Percentiles rank a stretch among this genome's conserved stretches.
phyloP scores from a whole-genome alignment of 2,797 vertebrate species.

The Propithecus deckenii region DNA sequence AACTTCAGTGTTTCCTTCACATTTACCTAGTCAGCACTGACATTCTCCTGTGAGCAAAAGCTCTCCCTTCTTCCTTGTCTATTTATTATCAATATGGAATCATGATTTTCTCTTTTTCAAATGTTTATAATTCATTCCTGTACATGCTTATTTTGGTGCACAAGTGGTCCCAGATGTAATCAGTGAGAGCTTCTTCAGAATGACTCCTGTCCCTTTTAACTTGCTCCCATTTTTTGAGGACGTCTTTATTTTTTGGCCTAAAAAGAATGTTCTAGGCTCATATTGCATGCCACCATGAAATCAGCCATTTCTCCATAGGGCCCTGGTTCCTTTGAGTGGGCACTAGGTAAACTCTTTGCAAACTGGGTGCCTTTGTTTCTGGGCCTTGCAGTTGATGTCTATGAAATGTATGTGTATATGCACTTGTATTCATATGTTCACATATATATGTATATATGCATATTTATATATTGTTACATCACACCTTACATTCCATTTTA shows the following conservation, averaged over 20 bases:
- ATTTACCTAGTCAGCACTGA: not conserved
- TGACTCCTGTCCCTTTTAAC: not conserved
- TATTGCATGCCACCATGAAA: not conserved
- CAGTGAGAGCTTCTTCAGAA: not conserved
- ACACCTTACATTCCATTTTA: not conserved
- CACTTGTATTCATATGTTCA: not conserved
- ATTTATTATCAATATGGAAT: not conserved
- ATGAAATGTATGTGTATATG: not conserved
- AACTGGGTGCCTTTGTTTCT: not conserved
- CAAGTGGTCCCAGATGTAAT: not conserved
- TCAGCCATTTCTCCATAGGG: not conserved
- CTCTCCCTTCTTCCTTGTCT: not conserved
- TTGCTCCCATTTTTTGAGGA: not conserved
- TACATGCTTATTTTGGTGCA: not conserved
- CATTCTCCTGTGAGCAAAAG: not conserved
- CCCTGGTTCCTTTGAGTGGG: not conserved
- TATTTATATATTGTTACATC: not conserved
- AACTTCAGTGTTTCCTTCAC: not conserved
- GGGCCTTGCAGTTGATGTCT: not conserved
- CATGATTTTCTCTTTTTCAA: not conserved
- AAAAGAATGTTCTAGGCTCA: not conserved
- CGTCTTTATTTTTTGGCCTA: not conserved
- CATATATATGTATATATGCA: not conserved
- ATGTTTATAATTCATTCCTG: not conserved
- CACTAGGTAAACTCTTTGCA: not conserved